A percentile compares a stretch with the other conserved stretches of the same genome.
Conservation (phyloP, 2,113 vertebrate species). For the Amphilophus citrinellus region DNA sequence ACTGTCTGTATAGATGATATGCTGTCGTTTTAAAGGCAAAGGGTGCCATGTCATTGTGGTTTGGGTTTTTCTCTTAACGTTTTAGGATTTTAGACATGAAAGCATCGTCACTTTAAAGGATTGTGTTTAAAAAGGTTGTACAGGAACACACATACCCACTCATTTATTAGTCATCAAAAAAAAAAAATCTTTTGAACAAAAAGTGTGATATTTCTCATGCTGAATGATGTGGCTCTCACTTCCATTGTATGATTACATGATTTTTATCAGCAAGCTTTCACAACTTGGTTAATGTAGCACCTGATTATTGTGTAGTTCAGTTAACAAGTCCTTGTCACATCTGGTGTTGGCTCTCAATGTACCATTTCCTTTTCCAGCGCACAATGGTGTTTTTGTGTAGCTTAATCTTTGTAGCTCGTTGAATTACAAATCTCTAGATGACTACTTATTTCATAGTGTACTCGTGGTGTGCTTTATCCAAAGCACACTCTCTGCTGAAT, state of each 20-base stretch:
- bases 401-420: too few species aligned
- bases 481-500: too few species aligned
- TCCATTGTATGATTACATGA: neutral
- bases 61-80: neutral
- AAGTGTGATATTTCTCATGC: constrained; percentile 7
- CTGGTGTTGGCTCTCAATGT: too few species aligned
- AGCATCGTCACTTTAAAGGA: neutral
- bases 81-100: neutral
- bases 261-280: constrained; percentile 11
- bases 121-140: neutral
- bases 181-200: neutral
- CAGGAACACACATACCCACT: constrained; percentile 45
- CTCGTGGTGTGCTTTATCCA: too few species aligned
- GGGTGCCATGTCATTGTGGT: neutral
- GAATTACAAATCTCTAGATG: too few species aligned
- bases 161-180: constrained; percentile 42
- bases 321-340: neutral
- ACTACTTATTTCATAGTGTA: too few species aligned
- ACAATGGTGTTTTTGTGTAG: too few species aligned
- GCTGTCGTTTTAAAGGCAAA: neutral
- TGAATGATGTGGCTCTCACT: neutral
- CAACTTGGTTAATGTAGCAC: constrained; percentile 4
- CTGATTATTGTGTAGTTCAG: neutral
- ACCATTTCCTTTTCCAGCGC: too few species aligned
- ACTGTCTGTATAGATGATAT: neutral